A percentile compares a stretch with the other conserved stretches of the same genome.
These are phyloP conservation scores for Otolemur garnettii DNA, from an alignment of 2,113 vertebrate species.

Conservation along the genomic window DNA sequence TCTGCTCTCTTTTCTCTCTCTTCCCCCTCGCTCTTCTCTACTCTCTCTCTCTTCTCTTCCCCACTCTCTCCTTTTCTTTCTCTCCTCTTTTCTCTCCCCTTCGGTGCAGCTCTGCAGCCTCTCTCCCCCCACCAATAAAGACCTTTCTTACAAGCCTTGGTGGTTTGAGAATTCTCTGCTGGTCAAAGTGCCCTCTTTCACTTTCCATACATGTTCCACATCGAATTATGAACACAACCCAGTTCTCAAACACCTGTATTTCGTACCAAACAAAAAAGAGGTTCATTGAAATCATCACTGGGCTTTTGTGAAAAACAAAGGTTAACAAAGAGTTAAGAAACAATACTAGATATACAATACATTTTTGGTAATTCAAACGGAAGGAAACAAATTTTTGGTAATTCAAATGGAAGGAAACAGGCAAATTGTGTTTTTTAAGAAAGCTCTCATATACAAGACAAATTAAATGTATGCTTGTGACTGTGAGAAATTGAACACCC, in stretches of 20 bases:
- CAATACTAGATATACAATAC: background rate
- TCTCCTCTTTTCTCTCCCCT: too few species aligned
- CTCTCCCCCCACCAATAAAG: too few species aligned
- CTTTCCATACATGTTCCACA: background rate
- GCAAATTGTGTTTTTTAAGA: background rate
- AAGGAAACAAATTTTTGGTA: background rate
- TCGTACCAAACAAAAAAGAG: background rate
- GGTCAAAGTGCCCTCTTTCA: too few species aligned
- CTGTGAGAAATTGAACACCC: background rate
- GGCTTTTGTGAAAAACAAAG: background rate
- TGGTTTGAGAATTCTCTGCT: too few species aligned
- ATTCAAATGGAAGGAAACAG: background rate
- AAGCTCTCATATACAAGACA: background rate
- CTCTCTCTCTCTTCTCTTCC: too few species aligned
- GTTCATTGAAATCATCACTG: background rate
- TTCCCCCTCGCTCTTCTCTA: too few species aligned
- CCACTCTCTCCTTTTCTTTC: too few species aligned
- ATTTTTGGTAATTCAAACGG: background rate
- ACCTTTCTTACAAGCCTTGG: too few species aligned
- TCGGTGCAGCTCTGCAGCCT: too few species aligned
- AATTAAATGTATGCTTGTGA: background rate
- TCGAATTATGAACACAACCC: background rate
- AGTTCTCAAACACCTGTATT: background rate
- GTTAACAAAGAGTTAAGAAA: background rate
- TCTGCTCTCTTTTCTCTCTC: too few species aligned